Evolutionary conservation across 2,888 invertebrate species (phyloP), one percentile per base, ranked within the genome.

Genomic region (Calameuta pallipes): DNA sequence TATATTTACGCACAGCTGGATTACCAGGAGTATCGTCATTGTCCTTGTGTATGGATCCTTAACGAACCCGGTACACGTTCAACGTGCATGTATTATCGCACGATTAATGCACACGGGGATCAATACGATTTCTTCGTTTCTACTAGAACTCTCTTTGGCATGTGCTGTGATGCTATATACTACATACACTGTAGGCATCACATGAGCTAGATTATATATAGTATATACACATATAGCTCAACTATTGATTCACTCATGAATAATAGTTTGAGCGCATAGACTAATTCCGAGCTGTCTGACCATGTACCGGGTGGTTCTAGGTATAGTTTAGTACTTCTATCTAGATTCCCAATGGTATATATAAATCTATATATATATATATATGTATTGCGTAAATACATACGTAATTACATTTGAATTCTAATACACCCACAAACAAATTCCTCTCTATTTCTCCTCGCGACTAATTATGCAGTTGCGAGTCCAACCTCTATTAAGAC

Each of bases 181-280:
- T 23, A 23, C 9, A 41, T 23, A 15, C 2, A 6, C 9, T 23
- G 3, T 41, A 41, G 41, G 0, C 15, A 41, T 41, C 23, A 23
- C 9, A 41, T 41, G 15, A 15, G 23, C 23, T 56, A 56, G 56
- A 15, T 56, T 23, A 23, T 56, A 56, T 23, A 41, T 41, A 41
- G 15, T 15, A 9, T 23, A 56, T 56, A 56, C 6, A 41, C 6
- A 56, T 56, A 56, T 23, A 56, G 56, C 9, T 56, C 23, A 56
- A 56, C 36, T 79, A 82, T 83, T 80, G 82, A 83, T 82, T 82
- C 68, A 78, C 68, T 77, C 77, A 83, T 83, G 76, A 83, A 83
- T 83, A 78, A 82, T 81, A 76, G 75, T 56, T 56, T 56, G 56
- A 56, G 56, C 56, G 56, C 56, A 23, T 56, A 56, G 56, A 23